Percentiles rank a stretch among this genome's conserved stretches.
phyloP scores from a whole-genome alignment of 2,888 invertebrate genomes.

The Caenorhabditis drosophilae region DNA sequence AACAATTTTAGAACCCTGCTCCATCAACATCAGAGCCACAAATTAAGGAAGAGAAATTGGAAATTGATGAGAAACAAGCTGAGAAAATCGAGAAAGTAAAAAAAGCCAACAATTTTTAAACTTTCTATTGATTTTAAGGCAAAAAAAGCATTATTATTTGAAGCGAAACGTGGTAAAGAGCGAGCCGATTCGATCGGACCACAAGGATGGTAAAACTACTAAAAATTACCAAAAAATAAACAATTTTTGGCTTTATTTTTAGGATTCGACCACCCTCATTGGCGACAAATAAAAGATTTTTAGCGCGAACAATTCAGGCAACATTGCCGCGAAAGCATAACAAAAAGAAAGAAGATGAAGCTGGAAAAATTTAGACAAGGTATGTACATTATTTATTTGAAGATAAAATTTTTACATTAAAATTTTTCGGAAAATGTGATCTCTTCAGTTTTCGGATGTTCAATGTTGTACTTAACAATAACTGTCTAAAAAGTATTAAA shows the following conservation, averaged over 20 bases:
- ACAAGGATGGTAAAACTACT: slow-evolving; percentile 62
- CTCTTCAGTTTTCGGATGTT: slow-evolving; percentile 26
- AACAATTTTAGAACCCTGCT: not conserved
- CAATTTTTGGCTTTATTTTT: slow-evolving; percentile 8
- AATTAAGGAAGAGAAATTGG: not conserved
- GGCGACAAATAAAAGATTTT: slow-evolving; percentile 51
- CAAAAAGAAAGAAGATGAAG: slow-evolving; percentile 8
- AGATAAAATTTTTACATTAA: slow-evolving; percentile 2
- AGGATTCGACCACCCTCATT: slow-evolving; percentile 48
- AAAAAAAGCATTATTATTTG: slow-evolving; percentile 44
- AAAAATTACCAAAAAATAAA: no score
- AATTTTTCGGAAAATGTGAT: slow-evolving; percentile 23
- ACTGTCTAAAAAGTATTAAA: slow-evolving; percentile 1
- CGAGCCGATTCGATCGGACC: slow-evolving; percentile 47
- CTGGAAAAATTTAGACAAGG: not conserved
- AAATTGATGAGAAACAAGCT: slow-evolving; percentile 2
- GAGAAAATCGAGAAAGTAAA: slow-evolving; percentile 20
- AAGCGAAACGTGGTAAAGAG: slow-evolving; percentile 48
- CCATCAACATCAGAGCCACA: slow-evolving; percentile 13
- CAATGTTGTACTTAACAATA: slow-evolving; percentile 22
- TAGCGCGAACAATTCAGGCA: slow-evolving; percentile 44
- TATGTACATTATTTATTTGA: slow-evolving; percentile 7
- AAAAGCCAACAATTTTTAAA: no score
- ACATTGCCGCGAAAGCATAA: slow-evolving; percentile 32
- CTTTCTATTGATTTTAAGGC: no score